Conservation (phyloP, 2,113 vertebrate genomes). For the Marcusenius ussheri region DNA sequence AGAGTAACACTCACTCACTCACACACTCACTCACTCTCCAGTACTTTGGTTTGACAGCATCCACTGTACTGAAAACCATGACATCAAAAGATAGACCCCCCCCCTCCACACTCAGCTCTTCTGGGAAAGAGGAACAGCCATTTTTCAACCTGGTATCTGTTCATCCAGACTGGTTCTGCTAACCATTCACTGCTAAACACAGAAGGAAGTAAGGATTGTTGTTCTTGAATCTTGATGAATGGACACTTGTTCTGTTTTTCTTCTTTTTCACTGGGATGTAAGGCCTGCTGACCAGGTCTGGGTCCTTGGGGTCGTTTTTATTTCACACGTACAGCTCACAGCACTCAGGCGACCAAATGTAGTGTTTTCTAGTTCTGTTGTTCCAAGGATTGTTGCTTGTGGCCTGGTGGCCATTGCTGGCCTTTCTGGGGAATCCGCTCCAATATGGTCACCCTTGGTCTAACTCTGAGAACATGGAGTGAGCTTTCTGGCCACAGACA, state of each 20-base stretch:
- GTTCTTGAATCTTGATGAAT: not conserved
- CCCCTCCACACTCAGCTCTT: not conserved
- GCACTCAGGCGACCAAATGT: not conserved
- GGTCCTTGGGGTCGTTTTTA: not conserved
- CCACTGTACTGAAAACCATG: not conserved
- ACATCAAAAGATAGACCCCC: not conserved
- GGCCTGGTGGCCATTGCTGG: not conserved
- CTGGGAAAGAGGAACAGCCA: not conserved
- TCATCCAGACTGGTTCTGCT: not conserved
- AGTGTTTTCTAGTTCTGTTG: not conserved
- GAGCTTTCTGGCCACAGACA: not conserved
- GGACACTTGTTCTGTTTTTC: not conserved
- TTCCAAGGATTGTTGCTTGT: not conserved
- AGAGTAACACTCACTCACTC: not conserved
- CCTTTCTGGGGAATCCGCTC: not conserved
- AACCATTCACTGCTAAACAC: not conserved
- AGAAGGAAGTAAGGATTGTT: not conserved
- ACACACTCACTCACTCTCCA: not conserved
- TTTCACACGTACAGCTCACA: not conserved
- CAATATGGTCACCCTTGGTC: not conserved
- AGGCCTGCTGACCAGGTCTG: not conserved
- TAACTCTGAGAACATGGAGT: not conserved
- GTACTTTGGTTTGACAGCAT: not conserved
- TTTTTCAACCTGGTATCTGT: not conserved
- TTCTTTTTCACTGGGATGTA: not conserved